Evolutionary conservation across 2,113 vertebrate species (phyloP), one percentile per base, ranked within the genome.

Genomic region (Tor tambroides): DNA sequence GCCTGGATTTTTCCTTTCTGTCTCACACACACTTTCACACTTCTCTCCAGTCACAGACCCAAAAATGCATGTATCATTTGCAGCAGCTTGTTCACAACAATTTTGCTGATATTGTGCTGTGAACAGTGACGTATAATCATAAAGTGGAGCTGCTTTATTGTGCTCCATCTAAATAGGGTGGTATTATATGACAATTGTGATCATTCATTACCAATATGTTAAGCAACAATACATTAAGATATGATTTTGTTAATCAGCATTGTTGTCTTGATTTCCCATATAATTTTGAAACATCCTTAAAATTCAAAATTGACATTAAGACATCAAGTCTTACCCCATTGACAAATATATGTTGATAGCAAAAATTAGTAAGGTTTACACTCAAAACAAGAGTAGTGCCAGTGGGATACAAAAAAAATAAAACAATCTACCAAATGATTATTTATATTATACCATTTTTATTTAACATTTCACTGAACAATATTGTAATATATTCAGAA

Each of bases 71-170:
- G 35, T 26, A 72, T 21, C 41, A 15, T 84, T 21, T 15, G 17
- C 12, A 49, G 32, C 56, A n/a, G 77, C 35, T 38, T 74, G 23
- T 21, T 85, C 38, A 69, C 28, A 1, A 54, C 46, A 56, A 32
- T 80, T 59, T 23, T 80, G 30, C 51, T 35, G 30, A 80, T 21
- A 59, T 74, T 43, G 71, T n/a, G 21, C 19, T 59, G 77, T 79
- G 28, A 79, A 79, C 76, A 23, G 26, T 56, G 28, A 32, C 5
- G 30, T 56, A 35, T 79, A 56, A 43, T 43, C 43, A n/a, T 74
- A 43, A 85, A 74, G 5, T 43, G 71, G 67, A 41, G 21, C 35
- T n/a, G 19, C 71, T 43, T 74, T 4, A 74, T 21, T 41, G 21
- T 41, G 21, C 21, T 6, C 38, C 71, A 74, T 14, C 4, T 71